These are phyloP conservation scores for Puma concolor DNA, from an alignment of 2,113 vertebrate species.

Conservation along the genomic window DNA sequence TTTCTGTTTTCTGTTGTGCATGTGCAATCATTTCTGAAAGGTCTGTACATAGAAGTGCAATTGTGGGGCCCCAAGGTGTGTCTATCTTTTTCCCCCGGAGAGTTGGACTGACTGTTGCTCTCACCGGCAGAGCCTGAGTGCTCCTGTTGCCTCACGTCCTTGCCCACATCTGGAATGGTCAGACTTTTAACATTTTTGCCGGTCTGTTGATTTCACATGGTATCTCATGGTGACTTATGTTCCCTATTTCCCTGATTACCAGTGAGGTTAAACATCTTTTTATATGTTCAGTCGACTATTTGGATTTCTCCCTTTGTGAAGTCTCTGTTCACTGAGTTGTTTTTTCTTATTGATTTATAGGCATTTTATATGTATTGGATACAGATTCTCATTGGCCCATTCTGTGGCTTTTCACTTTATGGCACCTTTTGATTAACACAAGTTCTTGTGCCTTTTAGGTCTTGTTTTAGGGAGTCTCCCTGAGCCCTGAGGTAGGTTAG, in stretches of 20 bases:
- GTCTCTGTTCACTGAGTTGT: background rate
- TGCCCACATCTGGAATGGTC: background rate
- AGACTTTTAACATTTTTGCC: background rate
- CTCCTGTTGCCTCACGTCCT: background rate
- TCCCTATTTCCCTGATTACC: background rate
- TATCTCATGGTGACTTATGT: background rate
- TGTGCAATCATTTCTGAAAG: background rate
- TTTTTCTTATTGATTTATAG: background rate
- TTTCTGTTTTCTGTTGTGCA: background rate
- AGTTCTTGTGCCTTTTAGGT: background rate
- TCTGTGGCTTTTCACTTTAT: background rate
- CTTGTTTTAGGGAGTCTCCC: background rate
- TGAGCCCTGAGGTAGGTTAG: background rate
- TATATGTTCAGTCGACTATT: background rate
- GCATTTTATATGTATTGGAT: background rate
- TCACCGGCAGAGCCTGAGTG: background rate
- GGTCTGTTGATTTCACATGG: background rate
- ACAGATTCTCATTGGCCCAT: background rate
- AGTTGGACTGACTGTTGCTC: background rate
- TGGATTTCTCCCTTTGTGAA: conserved; percentile 36
- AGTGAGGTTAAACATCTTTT: background rate
- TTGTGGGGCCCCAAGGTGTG: background rate
- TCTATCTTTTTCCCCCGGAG: background rate
- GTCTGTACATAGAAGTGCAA: background rate
- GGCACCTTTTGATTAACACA: background rate